Evolutionary conservation across 2,797 vertebrate genomes (phyloP).

Genomic region (Cossypha caffra): DNA sequence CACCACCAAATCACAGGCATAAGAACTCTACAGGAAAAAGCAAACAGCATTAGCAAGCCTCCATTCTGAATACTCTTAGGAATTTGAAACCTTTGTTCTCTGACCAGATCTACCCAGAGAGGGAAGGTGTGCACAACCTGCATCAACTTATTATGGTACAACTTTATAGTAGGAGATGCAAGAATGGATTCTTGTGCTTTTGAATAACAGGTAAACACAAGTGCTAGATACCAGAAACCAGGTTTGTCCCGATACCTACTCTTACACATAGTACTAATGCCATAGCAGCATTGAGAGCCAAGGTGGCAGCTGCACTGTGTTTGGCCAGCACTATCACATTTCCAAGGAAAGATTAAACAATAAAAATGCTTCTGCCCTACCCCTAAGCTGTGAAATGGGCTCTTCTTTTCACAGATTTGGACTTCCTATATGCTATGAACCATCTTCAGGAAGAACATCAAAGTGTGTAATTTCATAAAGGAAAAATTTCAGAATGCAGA

Average conservation of each 20-base stretch:
- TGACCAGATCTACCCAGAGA: background rate
- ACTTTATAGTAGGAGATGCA: background rate
- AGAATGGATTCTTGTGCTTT: background rate
- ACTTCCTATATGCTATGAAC: background rate
- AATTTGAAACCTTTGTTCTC: background rate
- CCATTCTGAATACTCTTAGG: background rate
- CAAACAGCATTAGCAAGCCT: background rate
- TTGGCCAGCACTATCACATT: background rate
- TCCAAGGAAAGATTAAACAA: background rate
- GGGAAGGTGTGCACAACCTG: background rate
- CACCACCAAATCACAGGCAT: background rate
- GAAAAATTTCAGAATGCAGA: background rate
- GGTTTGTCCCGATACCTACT: background rate
- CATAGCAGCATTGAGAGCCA: background rate
- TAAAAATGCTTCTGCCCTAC: background rate
- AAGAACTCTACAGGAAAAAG: background rate
- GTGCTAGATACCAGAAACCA: background rate
- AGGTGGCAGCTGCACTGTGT: background rate
- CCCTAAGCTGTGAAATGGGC: background rate
- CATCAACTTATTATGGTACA: background rate
- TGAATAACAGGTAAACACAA: background rate
- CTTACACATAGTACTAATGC: background rate
- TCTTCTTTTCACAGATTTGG: background rate
- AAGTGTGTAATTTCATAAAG: background rate
- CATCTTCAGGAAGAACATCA: background rate